Conservation (phyloP, 1,140 invertebrate species). For the Drosophila lini region DNA sequence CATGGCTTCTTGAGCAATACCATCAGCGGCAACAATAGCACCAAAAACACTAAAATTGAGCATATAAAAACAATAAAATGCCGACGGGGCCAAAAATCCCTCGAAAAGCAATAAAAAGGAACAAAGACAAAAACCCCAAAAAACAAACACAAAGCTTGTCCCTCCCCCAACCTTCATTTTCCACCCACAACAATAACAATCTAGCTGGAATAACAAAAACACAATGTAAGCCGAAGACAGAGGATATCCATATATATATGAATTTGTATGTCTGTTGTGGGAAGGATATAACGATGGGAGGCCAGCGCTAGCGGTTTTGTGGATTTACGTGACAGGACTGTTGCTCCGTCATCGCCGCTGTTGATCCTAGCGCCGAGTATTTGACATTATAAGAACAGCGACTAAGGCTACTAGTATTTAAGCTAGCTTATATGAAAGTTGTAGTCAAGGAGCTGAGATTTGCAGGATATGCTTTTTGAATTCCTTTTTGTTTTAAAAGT, state of each 20-base stretch:
- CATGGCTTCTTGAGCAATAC: constrained; percentile 58
- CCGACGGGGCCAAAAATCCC: constrained; percentile 10
- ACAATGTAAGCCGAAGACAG: constrained; percentile 27
- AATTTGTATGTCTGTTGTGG: background rate
- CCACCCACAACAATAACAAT: constrained; percentile 28
- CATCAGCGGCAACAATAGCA: constrained; percentile 42
- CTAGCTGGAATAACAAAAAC: constrained; percentile 7
- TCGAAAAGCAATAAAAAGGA: constrained; percentile 9
- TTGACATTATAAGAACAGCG: constrained; percentile 15
- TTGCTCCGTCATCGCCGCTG: constrained; percentile 27
- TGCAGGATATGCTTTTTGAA: too few species aligned
- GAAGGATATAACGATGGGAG: constrained; percentile 8
- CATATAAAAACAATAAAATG: constrained; percentile 57
- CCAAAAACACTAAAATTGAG: constrained; percentile 49
- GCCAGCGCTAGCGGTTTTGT: constrained; percentile 15
- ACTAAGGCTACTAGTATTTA: background rate
- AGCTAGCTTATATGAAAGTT: background rate
- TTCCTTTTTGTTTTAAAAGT: background rate
- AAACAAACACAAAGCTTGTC: constrained; percentile 17
- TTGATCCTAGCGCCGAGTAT: constrained; percentile 8
- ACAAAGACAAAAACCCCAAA: constrained; percentile 16
- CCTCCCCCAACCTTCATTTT: background rate
- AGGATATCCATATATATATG: background rate
- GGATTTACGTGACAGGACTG: constrained; percentile 50
- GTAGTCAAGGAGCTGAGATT: background rate